Base-by-base conservation (phyloP, 2,797 vertebrate genomes). In the Triplophysa bombifrons region DNA sequence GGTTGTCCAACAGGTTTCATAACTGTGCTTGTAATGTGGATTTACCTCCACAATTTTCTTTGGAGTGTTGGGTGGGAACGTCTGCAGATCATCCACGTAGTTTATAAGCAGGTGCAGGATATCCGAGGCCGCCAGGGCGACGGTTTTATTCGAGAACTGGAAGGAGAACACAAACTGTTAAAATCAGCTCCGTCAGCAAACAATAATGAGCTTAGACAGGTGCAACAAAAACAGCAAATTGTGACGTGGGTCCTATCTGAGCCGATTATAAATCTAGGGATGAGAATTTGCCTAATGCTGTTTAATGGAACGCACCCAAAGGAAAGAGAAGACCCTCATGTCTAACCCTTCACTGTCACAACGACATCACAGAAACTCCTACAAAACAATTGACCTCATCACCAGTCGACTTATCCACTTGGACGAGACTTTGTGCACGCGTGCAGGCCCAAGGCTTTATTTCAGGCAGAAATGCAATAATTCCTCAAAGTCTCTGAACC, bases 61-160 rank as follows among this genome's bases (percentile, higher is more conserved):
- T 74, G 97, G 96, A 60, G 94, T 97, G 87, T 97, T 95, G 16
- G 95, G 91, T 13, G 96, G 97, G 87, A 96, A 98, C 65, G 91
- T 92, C 84, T 98, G 96, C 86, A 99, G 96, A 84, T 96, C 94
- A 25, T 97, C 93, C 56, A 95, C 95, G 12, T 97, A 96, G 89
- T 95, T 95, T 89, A 98, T 95, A 80, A 99, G 91, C 86, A 99
- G 94, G 88, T 96, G 97, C 86, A 99, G 93, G 91, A 98, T 95
- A 88, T 96, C 96, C 12, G 97, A 98, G 1, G 98, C 97, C 81
- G 98, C 96, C 70, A 98, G 93, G 1, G 98, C 97, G 12, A 99
- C 98, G 0, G 90, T 95, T 94, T 99, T 99, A 91, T 99, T 99
- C 60, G 97, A 94, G 87, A 98, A 99, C 98, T 99, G 85, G n/a